These are phyloP conservation scores for Spilogale gracilis DNA, from an alignment of 2,113 vertebrate genomes.

Conservation along the genomic window DNA sequence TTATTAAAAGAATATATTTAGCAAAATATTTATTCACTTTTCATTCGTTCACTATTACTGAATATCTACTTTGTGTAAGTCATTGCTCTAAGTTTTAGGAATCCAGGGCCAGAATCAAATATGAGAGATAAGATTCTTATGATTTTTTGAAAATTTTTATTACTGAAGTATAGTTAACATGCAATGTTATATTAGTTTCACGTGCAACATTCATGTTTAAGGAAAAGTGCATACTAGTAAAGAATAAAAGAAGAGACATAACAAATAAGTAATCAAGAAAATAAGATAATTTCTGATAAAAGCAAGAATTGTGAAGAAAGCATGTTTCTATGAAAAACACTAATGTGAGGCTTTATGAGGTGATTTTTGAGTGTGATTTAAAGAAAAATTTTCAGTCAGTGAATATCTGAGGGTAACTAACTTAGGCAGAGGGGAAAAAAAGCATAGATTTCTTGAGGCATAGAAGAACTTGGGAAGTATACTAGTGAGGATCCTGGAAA, in stretches of 20 bases:
- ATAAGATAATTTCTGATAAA: not conserved
- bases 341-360: not conserved
- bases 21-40: not conserved
- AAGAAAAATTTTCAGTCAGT: not conserved
- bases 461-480: not conserved
- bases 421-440: not conserved
- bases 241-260: not conserved
- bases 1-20: not conserved
- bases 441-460: not conserved
- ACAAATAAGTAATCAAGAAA: not conserved
- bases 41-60: not conserved
- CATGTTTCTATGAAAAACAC: not conserved
- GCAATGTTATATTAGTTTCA: not conserved
- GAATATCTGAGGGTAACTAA: not conserved
- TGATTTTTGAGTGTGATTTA: not conserved
- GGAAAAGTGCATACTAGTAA: not conserved
- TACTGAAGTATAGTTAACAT: not conserved
- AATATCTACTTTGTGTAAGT: not conserved
- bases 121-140: not conserved
- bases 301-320: not conserved
- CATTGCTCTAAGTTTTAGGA: not conserved
- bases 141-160: not conserved
- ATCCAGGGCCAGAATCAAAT: not conserved
- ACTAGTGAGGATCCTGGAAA: not conserved
- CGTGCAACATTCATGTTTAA: not conserved